Base-by-base conservation (phyloP, 2,113 vertebrate species). In the Equus przewalskii region DNA sequence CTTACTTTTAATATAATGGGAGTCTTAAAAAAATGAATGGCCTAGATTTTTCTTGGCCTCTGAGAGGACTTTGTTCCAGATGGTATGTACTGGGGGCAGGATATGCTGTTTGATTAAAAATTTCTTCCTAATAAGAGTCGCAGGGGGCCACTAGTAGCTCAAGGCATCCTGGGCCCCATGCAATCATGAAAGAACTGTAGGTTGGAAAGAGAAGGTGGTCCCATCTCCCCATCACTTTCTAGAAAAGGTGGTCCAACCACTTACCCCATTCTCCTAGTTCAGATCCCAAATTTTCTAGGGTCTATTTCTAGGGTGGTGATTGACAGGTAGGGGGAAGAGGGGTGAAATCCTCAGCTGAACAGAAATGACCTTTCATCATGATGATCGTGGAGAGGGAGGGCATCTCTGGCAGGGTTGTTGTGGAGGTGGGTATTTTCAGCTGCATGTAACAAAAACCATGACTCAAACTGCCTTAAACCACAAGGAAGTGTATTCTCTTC, bases 1-100 rank as follows among this genome's bases (percentile, higher is more conserved):
- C 13, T 87, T 96, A 75, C 76, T 60, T 94, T 73, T 64, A 69
- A 72, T 70, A 56, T 78, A 33, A 60, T n/a, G 24, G 36, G 44
- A 64, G 4, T 67, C 51, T 92, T 15, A 26, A 51, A 75, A 46
- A 84, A 85, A 30, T 5, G 21, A 91, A 64, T 41, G 62, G 24
- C 36, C 72, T 88, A 82, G 33, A 41, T 56, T 26, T 90, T 96
- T 90, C 51, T 76, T 89, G 67, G 49, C 41, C 56, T 89, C 51
- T 13, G 24, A 89, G 80, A 83, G 2, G 41, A 62, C 30, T 92
- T 78, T 49, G 58, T 91, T 62, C 87, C 87, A 96, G 76, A 67
- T 62, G n/a, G 8, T 67, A 44, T 67, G 5, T 89, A 24, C 21
- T 86, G 21, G 12, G 46, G 41, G 18, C 24, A 64, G 24, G 49